Base-by-base conservation (phyloP, 2,113 vertebrate species). In the Chascanopsetta lugubris region DNA sequence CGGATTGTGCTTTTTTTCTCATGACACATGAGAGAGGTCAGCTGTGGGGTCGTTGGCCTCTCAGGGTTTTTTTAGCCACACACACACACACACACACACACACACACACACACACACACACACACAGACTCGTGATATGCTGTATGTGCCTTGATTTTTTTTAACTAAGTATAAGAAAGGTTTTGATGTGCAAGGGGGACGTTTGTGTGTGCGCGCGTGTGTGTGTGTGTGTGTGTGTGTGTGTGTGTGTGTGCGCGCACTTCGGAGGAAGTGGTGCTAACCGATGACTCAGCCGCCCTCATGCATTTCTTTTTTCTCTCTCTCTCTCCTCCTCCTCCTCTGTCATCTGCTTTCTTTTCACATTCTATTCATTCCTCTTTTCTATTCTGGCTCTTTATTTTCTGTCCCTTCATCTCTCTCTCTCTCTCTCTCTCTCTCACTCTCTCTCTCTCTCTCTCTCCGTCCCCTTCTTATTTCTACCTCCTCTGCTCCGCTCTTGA, bases 251-350 rank as follows among this genome's bases (percentile, higher is more conserved):
- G 13, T 61, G 42, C 46, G 55, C 15, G 20, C 45, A 69, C 17
- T 21, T 75, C 69, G 55, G 63, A 75, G 88, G 87, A 89, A 89
- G 79, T 84, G 79, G 76, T 86, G 57, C 69, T 83, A 76, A 72
- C 67, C 21, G 74, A 87, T 89, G 88, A 89, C 80, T 88, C 88
- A 87, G 80, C 78, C 76, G 46, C 68, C 55, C 71, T 21, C 71
- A 62, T 77, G 73, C 61, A 20, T 66, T 78, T 74, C 75, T 61
- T 53, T 80, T 63, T 77, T 50, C 12, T 20, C 26, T 53, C 13
- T 73, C 75, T 79, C 55, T 71, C 5, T 66, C 61, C 79, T 71
- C 60, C 78, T 46, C 40, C 29, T 61, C 40, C n/a, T 43, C 9
- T 69, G 50, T 76, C 78, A 77, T 77, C 65, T 53, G 34, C 66